phyloP scores from a whole-genome alignment of 2,113 vertebrate species.

The Balaeniceps rex region DNA sequence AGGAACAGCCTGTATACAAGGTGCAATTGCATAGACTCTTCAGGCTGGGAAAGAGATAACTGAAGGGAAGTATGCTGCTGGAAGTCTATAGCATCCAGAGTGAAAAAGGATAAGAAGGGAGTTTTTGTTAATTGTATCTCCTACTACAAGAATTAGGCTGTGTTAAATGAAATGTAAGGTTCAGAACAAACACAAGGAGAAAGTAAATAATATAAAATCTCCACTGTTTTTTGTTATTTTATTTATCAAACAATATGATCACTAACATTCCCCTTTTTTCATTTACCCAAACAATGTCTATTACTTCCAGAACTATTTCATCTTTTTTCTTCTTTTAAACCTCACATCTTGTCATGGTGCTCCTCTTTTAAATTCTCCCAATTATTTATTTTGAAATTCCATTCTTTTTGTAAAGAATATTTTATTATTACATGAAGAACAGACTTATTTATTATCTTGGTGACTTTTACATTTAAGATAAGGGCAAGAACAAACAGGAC shows the following conservation, averaged over 20 bases:
- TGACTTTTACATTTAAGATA: background rate
- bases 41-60: background rate
- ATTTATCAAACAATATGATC: background rate
- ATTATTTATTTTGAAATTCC: background rate
- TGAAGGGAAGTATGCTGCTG: background rate
- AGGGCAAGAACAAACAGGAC: background rate
- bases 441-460: background rate
- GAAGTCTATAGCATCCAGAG: background rate
- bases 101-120: background rate
- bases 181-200: background rate
- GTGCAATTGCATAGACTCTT: background rate
- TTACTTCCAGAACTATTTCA: background rate
- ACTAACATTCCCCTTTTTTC: background rate
- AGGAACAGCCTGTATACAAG: background rate
- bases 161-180: background rate
- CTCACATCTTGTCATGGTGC: fast-evolving
- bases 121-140: background rate
- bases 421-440: background rate
- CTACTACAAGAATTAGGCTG: background rate
- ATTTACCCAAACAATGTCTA: background rate
- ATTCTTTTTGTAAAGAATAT: background rate
- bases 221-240: background rate
- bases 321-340: background rate
- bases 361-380: background rate
- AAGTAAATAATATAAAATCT: background rate